phyloP scores from a whole-genome alignment of 2,888 invertebrate species.

The Leptarthrus brevirostris region DNA sequence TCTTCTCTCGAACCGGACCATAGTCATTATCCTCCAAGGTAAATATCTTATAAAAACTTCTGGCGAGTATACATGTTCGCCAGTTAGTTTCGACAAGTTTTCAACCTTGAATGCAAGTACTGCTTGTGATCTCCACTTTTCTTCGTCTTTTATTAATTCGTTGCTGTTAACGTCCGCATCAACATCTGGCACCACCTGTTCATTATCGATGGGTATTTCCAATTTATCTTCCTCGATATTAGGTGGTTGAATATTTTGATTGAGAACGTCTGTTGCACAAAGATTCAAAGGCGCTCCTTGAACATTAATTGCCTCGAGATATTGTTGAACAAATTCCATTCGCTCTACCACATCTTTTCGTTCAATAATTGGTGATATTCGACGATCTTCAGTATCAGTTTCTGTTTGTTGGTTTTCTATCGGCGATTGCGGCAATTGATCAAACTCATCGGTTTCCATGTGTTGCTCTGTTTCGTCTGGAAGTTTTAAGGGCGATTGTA shows the following conservation, averaged over 20 bases:
- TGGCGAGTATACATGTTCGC: neutral
- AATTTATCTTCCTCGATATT: too few species aligned
- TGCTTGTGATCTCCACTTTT: neutral
- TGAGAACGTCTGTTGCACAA: neutral
- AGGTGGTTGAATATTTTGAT: neutral
- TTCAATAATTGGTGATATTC: neutral
- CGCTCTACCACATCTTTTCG: neutral
- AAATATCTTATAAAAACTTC: neutral
- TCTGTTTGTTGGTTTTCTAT: neutral
- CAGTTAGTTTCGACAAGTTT: neutral
- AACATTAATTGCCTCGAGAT: neutral
- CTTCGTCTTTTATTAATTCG: neutral
- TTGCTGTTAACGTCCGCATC: neutral
- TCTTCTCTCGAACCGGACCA: neutral
- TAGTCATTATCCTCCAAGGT: conserved; percentile 5
- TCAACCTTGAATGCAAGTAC: neutral
- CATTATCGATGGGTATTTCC: neutral
- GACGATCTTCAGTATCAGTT: too few species aligned
- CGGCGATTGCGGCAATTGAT: too few species aligned
- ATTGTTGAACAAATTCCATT: conserved; percentile 14
- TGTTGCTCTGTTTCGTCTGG: too few species aligned
- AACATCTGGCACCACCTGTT: neutral
- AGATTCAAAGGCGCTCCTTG: neutral
- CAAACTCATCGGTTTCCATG: too few species aligned
- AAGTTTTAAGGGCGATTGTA: too few species aligned